Evolutionary conservation across 2,888 invertebrate species (phyloP).

Genomic region (Lepidonotus clava): DNA sequence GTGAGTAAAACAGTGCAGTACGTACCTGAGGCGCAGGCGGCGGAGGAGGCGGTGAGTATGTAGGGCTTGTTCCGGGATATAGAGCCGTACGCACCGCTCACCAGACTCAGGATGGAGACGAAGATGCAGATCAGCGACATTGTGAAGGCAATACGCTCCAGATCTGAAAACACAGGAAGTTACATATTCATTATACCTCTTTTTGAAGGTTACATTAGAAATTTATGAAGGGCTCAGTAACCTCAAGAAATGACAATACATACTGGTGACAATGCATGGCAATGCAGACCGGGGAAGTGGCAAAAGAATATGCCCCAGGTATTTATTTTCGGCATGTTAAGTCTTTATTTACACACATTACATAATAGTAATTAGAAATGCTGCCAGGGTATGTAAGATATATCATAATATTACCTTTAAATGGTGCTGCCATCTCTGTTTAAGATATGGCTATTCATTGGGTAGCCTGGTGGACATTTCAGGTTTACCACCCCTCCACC

Average conservation of each 20-base stretch:
- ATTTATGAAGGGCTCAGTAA: neutral
- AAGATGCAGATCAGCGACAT: conserved; percentile 59
- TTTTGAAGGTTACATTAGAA: neutral
- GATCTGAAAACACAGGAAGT: conserved; percentile 54
- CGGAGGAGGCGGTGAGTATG: conserved; percentile 57
- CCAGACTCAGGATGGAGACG: conserved; percentile 57
- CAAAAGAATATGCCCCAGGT: too few relatives aligned
- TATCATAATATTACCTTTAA: too few relatives aligned
- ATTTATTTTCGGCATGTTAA: too few relatives aligned
- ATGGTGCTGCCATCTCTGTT: too few relatives aligned
- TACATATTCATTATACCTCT: neutral
- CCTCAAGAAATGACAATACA: neutral
- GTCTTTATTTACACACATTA: too few relatives aligned
- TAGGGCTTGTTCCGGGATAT: conserved; percentile 40
- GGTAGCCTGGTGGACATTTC: too few relatives aligned
- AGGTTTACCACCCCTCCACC: too few relatives aligned
- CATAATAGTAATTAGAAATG: too few relatives aligned
- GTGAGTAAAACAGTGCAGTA: neutral
- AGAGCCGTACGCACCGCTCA: conserved; percentile 58
- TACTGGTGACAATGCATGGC: too few relatives aligned
- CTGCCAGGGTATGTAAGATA: too few relatives aligned
- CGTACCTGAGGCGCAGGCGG: conserved; percentile 62
- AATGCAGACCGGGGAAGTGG: too few relatives aligned
- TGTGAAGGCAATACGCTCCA: conserved; percentile 62
- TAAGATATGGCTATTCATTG: too few relatives aligned